Conservation (phyloP, 1,140 invertebrate genomes). For the Mycetomoellerius zeteki region DNA sequence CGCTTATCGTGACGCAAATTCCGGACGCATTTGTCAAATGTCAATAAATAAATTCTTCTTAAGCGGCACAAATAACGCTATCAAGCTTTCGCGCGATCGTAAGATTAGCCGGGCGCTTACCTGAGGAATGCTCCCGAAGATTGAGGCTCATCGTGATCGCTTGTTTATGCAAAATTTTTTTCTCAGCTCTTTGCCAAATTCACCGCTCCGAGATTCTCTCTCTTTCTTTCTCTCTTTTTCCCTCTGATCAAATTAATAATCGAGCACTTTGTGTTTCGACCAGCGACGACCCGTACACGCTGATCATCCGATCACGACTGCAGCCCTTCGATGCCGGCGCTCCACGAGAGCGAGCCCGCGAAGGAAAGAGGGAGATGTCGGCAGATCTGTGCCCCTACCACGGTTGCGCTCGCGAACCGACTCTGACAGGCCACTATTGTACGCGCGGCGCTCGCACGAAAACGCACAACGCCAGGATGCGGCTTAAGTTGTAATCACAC, state of each 20-base stretch:
- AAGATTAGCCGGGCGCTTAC: constrained; percentile 50
- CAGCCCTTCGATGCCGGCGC: constrained; percentile 65
- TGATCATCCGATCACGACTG: constrained; percentile 75
- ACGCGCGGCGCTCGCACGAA: constrained; percentile 21
- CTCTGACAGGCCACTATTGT: constrained; percentile 50
- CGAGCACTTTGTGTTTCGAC: constrained; percentile 38
- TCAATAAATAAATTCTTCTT: constrained; percentile 1
- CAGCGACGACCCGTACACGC: constrained; percentile 57
- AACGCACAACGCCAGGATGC: background rate
- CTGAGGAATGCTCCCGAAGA: constrained; percentile 27
- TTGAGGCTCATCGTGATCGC: constrained; percentile 51
- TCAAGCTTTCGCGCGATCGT: background rate
- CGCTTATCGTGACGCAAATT: constrained; percentile 21
- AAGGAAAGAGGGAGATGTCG: constrained; percentile 48
- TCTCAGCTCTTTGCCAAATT: background rate
- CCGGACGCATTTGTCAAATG: background rate
- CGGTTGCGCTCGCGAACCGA: background rate
- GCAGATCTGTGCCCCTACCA: constrained; percentile 45
- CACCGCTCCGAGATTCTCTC: background rate
- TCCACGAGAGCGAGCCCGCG: constrained; percentile 26
- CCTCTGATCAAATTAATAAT: constrained; percentile 1
- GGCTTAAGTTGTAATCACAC: too few species aligned
- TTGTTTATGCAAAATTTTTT: background rate
- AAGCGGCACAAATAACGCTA: background rate
- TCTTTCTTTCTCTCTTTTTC: background rate